Evolutionary conservation across 2,888 invertebrate genomes (phyloP), one percentile per base, ranked within the genome.

Genomic region (Nebria brevicollis): DNA sequence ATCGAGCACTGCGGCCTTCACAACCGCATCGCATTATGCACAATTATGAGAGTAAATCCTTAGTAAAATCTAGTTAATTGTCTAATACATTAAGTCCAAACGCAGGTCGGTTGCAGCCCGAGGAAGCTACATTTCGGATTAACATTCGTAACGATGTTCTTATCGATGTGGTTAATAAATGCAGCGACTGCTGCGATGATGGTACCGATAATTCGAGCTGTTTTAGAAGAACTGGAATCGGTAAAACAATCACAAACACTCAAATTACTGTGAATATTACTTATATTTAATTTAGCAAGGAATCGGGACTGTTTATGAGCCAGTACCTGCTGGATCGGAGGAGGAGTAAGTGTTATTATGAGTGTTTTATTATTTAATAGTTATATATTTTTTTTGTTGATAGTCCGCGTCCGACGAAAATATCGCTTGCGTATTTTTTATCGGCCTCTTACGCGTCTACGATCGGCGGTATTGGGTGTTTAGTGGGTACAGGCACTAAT

Each of bases 141-240:
- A 82, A 92, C 92, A 90, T 84, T 89, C 68, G 91, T 91, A 4
- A 92, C 92, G 0, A 91, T 91, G 90, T 91, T 92, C 79, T 87
- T 93, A 77, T 92, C 92, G 0, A 93, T 93, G 92, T 93, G 92
- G 93, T 92, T 93, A 84, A 91, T 91, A 72, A 93, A 93, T 85
- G 92, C 92, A 0, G 93, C 93, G 13, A 91, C 91, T 1, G 90
- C 91, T 0, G 91, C 92, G 0, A 91, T 92, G 90, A 92, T 93
- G 92, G 87, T 91, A 77, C 92, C 92, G 10, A 92, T 92, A 77
- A 89, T 91, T 8, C 88, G 90, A 76, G 91, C 91, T 1, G 90
- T 92, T 34, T 86, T 92, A 2, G 86, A 89, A 43, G 91, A 92
- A 84, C 86, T 92, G 2, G 89, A 90, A 85, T 85, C 88, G 84